Conservation (phyloP, 1,140 invertebrate genomes). For the Hypothenemus hampei region DNA sequence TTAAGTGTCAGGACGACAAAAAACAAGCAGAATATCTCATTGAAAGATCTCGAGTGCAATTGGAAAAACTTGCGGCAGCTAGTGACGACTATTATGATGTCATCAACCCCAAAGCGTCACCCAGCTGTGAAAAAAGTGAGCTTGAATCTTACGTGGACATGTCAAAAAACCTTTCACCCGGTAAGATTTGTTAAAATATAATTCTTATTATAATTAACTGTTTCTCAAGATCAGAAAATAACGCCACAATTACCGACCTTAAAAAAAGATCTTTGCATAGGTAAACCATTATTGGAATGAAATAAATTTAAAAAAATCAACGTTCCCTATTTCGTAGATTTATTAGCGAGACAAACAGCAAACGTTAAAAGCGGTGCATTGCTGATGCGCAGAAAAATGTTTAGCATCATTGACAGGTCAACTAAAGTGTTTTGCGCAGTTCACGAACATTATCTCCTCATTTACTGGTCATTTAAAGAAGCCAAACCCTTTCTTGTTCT, state of each 20-base stretch:
- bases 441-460: conserved; percentile 5
- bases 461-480: conserved; percentile 4
- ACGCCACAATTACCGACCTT: neutral
- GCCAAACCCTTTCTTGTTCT: conserved; percentile 5
- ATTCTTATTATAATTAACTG: neutral
- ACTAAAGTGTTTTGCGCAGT: conserved; percentile 9
- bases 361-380: conserved; percentile 6
- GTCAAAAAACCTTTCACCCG: neutral
- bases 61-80: neutral
- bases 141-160: conserved; percentile 5
- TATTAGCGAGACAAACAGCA: conserved; percentile 5
- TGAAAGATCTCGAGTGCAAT: conserved; percentile 3
- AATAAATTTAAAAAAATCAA: neutral
- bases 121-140: neutral
- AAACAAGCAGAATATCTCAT: neutral
- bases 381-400: conserved; percentile 6
- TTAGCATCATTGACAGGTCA: conserved; percentile 4
- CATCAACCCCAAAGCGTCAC: neutral
- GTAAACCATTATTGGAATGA: neutral
- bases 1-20: neutral
- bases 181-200: neutral
- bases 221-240: neutral
- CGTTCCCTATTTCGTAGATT: neutral
- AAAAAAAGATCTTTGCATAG: neutral
- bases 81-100: neutral